Evolutionary conservation across 2,888 invertebrate genomes (phyloP).

Genomic region (Stictocephala bisonia): DNA sequence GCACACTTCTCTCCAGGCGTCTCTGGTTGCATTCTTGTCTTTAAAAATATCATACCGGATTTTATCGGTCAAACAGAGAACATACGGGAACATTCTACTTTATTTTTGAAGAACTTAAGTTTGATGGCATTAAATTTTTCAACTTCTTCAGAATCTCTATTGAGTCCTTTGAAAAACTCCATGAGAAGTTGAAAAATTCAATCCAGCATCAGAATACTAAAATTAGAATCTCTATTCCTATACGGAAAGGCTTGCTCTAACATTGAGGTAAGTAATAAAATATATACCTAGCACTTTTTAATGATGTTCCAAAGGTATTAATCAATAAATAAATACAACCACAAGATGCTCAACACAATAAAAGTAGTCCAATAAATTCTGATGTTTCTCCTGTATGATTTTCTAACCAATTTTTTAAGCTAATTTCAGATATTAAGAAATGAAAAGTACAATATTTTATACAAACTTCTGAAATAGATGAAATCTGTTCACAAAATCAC

Average conservation of each 20-base stretch:
- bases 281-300: neutral
- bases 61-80: neutral
- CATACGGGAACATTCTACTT: neutral
- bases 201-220: slow-evolving; percentile 44
- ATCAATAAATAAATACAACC: neutral
- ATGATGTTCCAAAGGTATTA: neutral
- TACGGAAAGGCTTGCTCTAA: slow-evolving; percentile 46
- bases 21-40: too few relatives aligned
- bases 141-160: slow-evolving; percentile 37
- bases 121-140: slow-evolving; percentile 14
- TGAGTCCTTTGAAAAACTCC: neutral
- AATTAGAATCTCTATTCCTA: slow-evolving; percentile 43
- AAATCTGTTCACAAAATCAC: neutral
- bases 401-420: slow-evolving; percentile 9
- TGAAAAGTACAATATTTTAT: neutral
- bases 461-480: too few relatives aligned
- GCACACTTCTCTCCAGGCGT: too few relatives aligned
- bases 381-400: neutral
- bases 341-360: too few relatives aligned
- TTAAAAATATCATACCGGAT: too few relatives aligned
- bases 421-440: slow-evolving; percentile 9
- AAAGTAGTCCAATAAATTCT: too few relatives aligned
- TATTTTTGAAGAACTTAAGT: slow-evolving; percentile 28
- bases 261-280: slow-evolving; percentile 42
- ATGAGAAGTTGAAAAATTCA: neutral